Base-by-base conservation (phyloP, 2,797 vertebrate species). In the Phalloptychus januarius region DNA sequence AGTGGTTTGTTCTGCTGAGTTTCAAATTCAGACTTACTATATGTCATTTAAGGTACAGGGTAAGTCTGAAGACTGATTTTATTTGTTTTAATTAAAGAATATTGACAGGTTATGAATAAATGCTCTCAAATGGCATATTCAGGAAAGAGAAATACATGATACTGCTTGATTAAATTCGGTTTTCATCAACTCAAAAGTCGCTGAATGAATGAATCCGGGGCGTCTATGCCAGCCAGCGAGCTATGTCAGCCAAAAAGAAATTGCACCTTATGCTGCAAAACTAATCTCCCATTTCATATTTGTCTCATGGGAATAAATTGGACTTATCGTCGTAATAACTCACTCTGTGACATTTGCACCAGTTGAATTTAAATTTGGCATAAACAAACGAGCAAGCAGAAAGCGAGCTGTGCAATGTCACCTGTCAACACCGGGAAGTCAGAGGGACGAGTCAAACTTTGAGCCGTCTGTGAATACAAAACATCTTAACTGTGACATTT, bases 261-360 rank as follows among this genome's bases (percentile, higher is more conserved):
- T 48, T 78, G 16, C 12, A 71, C 48, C 36, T 69, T 23, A 71
- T 20, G 75, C 71, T 45, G 77, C 28, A 82, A 69, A 82, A 76
- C 16, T 38, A 31, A 13, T 18, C 13, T 77, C 75, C 25, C 23
- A 71, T 82, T 75, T 83, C 65, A 61, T n/a, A 75, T 28, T 44
- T 33, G 33, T 79, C 71, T 81, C 76, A 11, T n/a, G 48, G 73
- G 76, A 75, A 73, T 45, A 73, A 79, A 85, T 79, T 50, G 28
- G 42, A 71, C 38, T 15, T 77, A 65, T 82, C 72, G 56, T 71
- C 50, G 82, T 61, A 74, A 90, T 84, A 85, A 77, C 76, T 85
- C 71, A 79, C 67, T 33, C 71, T 2, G 46, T 84, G 84, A 81
- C 78, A 86, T 81, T 79, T 5, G 20, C 54, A 74, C 25, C 74